Conservation (phyloP, 23 tunicate species). For the Phallusia fumigata region DNA sequence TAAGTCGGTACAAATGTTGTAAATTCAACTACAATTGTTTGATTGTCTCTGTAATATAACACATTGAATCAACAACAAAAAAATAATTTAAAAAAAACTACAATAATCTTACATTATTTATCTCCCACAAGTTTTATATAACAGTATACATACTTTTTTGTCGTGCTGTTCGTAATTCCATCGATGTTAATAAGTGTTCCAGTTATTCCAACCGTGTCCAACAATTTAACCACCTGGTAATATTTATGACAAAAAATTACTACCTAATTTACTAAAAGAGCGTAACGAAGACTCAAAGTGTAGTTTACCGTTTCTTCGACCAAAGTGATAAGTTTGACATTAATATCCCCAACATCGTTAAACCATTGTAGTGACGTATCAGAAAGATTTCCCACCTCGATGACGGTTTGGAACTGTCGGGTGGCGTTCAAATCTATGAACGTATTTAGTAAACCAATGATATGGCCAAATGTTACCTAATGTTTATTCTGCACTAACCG, state of each 20-base stretch:
- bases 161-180: not conserved
- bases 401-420: slow-evolving; percentile 12
- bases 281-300: not conserved
- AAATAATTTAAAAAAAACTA: too few relatives aligned
- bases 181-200: not conserved
- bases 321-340: not conserved
- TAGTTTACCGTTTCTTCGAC: slow-evolving; percentile 13
- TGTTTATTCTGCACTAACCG: slow-evolving; percentile 22
- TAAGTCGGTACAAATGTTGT: slow-evolving; percentile 26
- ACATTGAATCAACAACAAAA: too few relatives aligned
- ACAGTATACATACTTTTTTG: not conserved
- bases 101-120: too few relatives aligned
- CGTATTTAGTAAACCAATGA: not conserved
- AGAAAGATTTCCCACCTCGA: slow-evolving; percentile 29
- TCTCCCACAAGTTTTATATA: too few relatives aligned
- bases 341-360: not conserved
- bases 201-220: not conserved
- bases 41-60: not conserved
- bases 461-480: not conserved
- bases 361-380: not conserved
- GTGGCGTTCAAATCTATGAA: slow-evolving; percentile 49
- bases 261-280: not conserved
- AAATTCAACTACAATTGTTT: slow-evolving; percentile 13
- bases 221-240: not conserved
- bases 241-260: too few relatives aligned